phyloP scores from a whole-genome alignment of 2,113 vertebrate species.

The Sitta europaea region DNA sequence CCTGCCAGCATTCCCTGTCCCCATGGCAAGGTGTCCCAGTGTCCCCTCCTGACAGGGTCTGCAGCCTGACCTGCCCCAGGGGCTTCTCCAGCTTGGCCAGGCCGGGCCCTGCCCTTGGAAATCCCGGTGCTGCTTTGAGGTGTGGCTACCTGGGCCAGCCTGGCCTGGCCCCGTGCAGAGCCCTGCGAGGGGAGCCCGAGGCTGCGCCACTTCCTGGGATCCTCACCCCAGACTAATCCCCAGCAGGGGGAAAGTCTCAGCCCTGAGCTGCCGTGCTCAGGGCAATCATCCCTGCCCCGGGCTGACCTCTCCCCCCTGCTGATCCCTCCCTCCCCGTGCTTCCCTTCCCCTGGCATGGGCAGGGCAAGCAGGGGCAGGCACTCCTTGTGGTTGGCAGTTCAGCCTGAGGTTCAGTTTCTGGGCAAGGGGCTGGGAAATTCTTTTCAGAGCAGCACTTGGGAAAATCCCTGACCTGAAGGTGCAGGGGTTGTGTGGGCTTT shows the following conservation, averaged over 20 bases:
- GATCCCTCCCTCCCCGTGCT: fast-evolving
- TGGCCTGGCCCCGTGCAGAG: background rate
- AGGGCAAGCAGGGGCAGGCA: fast-evolving
- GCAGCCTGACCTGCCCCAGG: background rate
- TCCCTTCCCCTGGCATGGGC: background rate
- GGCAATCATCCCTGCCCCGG: fast-evolving
- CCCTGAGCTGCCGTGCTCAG: background rate
- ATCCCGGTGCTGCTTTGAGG: background rate
- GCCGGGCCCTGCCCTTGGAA: background rate
- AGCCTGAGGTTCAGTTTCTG: background rate
- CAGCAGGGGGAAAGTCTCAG: background rate
- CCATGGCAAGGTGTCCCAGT: fast-evolving
- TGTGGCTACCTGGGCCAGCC: background rate
- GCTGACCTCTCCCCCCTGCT: background rate
- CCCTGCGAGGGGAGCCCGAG: background rate
- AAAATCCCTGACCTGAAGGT: no score
- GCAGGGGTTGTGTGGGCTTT: background rate
- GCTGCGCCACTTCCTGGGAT: background rate
- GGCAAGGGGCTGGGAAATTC: background rate
- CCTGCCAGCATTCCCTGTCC: background rate
- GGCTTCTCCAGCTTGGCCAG: fast-evolving
- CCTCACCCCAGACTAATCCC: background rate
- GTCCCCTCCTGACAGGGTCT: background rate
- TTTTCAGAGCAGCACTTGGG: background rate
- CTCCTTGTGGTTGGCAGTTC: background rate